Conservation (phyloP, 2,888 invertebrate species). For the Apamea anceps region DNA sequence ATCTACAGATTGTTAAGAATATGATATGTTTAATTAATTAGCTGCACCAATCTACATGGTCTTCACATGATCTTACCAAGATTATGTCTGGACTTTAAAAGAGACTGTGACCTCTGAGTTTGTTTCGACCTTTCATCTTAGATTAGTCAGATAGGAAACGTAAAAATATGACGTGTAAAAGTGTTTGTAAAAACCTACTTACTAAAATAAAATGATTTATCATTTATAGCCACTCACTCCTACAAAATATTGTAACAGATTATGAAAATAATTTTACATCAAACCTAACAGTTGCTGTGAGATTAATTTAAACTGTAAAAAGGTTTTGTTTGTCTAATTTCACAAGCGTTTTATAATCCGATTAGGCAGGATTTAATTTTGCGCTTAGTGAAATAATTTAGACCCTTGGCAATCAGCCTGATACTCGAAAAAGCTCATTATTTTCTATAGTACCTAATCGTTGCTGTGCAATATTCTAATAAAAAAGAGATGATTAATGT, state of each 20-base stretch:
- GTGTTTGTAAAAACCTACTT: neutral
- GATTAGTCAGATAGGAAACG: neutral
- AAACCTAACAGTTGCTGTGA: constrained; percentile 15
- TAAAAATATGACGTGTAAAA: neutral
- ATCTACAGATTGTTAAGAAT: neutral
- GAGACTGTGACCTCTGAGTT: too few relatives aligned
- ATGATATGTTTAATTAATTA: neutral
- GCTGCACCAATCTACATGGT: neutral
- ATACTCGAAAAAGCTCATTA: constrained; percentile 32
- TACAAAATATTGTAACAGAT: neutral
- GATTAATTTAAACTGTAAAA: constrained; percentile 43
- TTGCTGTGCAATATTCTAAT: constrained; percentile 8
- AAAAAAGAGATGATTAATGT: constrained; percentile 47
- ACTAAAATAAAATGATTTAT: neutral
- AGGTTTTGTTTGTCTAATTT: constrained; percentile 50
- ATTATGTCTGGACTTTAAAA: too few relatives aligned
- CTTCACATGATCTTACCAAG: too few relatives aligned
- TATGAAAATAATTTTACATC: constrained; percentile 16
- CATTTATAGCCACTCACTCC: neutral
- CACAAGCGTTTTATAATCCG: constrained; percentile 51
- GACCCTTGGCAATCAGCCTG: constrained; percentile 35
- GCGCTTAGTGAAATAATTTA: constrained; percentile 38
- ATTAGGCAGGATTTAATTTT: constrained; percentile 44
- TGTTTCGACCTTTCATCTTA: neutral
- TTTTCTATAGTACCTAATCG: constrained; percentile 13